These are phyloP conservation scores for Yponomeuta cagnagella DNA, from an alignment of 2,888 invertebrate genomes.

Conservation along the genomic window DNA sequence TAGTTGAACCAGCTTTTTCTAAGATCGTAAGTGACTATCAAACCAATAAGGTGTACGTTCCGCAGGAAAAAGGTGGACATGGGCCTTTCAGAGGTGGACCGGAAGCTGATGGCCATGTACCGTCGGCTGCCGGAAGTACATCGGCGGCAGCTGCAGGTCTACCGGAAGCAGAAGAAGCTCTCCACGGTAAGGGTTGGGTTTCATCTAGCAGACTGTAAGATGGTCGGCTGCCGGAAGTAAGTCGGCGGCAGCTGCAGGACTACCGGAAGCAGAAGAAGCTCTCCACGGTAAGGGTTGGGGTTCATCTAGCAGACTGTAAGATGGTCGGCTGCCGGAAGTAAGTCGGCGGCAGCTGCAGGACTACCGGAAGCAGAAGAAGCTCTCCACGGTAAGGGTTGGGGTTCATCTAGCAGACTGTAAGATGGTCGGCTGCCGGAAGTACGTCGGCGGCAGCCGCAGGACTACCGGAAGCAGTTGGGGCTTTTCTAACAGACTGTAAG, in stretches of 20 bases:
- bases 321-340: slow-evolving; percentile 59
- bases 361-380: slow-evolving; percentile 61
- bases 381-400: slow-evolving; percentile 45
- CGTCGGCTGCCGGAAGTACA: slow-evolving; percentile 63
- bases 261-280: slow-evolving; percentile 64
- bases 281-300: slow-evolving; percentile 41
- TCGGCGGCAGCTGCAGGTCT: slow-evolving; percentile 58
- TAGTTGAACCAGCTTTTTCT: too few relatives aligned
- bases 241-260: slow-evolving; percentile 37
- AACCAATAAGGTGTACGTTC: too few relatives aligned
- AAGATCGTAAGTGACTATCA: too few relatives aligned
- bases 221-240: slow-evolving; percentile 62
- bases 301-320: slow-evolving; percentile 41
- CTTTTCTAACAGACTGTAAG: too few relatives aligned
- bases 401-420: background rate
- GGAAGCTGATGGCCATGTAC: slow-evolving; percentile 69
- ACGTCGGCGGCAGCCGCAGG: too few relatives aligned
- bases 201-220: slow-evolving; percentile 41
- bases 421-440: too few relatives aligned
- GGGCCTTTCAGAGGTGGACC: slow-evolving; percentile 60
- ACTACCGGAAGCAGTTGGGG: slow-evolving; percentile 38
- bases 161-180: slow-evolving; percentile 61
- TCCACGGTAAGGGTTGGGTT: slow-evolving; percentile 41
- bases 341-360: slow-evolving; percentile 40
- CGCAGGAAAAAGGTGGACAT: slow-evolving; percentile 59